Base-by-base conservation (phyloP, 2,888 invertebrate species). In the Drosophila recens region DNA sequence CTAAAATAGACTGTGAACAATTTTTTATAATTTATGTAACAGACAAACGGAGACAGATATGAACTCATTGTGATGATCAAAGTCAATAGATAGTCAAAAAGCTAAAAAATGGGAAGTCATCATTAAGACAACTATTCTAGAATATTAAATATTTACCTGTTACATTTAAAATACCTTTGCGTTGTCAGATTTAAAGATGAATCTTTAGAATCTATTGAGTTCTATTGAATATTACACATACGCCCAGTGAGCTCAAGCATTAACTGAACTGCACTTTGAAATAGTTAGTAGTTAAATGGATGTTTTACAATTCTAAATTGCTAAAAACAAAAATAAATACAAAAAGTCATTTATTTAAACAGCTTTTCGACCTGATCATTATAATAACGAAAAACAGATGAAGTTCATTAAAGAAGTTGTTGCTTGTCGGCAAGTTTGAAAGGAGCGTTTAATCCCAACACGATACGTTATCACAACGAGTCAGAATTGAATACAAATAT, bases 291-390 rank as follows among this genome's bases (percentile, higher is more conserved):
- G 4, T 38, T 52, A 27, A 52, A 52, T 38, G 20, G 49, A 51
- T 51, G 49, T 34, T 34, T 51, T 4, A 13, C 33, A 11, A 34
- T 34, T 20, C 6, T 51, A 51, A 30, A 30, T 30, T 8, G 27
- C 27, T 11, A 36, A 5, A 15, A 63, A 51, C 13, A 43, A 5
- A 20, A 15, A 42, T 9, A 5, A 15, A 15, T 17, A 43, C 38
- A 58, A 52, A 52, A 42, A 46, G 57, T 57, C 20, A 54, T 20
- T 65, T 69, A 59, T 82, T 76, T 74, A 61, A 70, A 75, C 77
- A 82, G 64, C 67, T 75, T 71, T 79, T 56, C 46, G 38, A 17
- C 36, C 49, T 30, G 40, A 46, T 30, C 43, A 52, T 42, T 38
- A 51, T 27, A 48, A 67, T 58, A 40, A 45, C 51, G 46, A 52